Conservation (phyloP, 2,797 vertebrate species). For the Pangasius djambal region DNA sequence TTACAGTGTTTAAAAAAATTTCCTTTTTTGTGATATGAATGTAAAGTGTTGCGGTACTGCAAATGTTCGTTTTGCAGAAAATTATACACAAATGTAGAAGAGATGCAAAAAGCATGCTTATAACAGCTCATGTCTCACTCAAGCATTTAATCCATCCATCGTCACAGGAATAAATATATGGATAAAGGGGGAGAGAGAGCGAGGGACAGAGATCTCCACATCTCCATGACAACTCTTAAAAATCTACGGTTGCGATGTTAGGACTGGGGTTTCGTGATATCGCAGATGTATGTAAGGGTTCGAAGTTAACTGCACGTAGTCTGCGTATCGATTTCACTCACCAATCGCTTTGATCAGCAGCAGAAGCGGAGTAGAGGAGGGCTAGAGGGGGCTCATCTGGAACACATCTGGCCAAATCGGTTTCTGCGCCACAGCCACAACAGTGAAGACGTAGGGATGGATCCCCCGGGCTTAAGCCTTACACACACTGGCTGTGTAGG, state of each 20-base stretch:
- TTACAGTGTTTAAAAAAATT: not conserved
- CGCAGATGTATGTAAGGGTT: not conserved
- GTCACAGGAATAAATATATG: not conserved
- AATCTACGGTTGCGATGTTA: too few relatives aligned
- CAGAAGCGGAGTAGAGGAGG: slow-evolving; percentile 16
- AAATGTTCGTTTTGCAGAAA: not conserved
- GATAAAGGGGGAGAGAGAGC: not conserved
- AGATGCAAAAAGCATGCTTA: not conserved
- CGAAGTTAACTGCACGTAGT: not conserved
- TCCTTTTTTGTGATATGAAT: not conserved
- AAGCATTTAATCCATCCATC: not conserved
- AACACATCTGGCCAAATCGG: slow-evolving; percentile 54
- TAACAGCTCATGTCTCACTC: not conserved
- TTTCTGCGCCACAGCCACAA: slow-evolving; percentile 36
- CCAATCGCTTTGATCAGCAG: slow-evolving; percentile 47
- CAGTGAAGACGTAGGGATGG: slow-evolving; percentile 47
- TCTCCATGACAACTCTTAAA: not conserved
- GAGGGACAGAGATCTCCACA: not conserved
- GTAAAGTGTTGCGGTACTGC: not conserved
- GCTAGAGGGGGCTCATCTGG: slow-evolving; percentile 50
- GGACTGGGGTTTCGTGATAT: not conserved
- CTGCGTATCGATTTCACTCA: slow-evolving; percentile 23
- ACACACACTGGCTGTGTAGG: slow-evolving; percentile 20
- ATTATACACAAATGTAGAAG: not conserved
- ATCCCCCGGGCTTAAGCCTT: slow-evolving; percentile 37